Base-by-base conservation (phyloP, 2,113 vertebrate species). In the Bos indicus region DNA sequence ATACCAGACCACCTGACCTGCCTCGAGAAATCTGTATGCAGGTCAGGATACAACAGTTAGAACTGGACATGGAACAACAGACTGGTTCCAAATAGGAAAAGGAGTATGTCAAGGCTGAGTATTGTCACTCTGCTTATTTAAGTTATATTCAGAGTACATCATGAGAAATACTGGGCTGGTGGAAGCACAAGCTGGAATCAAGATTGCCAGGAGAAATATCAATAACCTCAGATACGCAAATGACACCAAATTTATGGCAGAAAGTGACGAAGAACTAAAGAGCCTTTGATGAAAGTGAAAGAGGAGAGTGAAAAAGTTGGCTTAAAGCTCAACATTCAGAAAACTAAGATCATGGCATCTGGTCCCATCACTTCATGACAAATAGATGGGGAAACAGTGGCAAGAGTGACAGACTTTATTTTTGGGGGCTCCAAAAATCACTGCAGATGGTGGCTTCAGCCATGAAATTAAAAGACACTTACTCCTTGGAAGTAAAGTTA, bases 261-360 rank as follows among this genome's bases (percentile, higher is more conserved):
- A 71, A 71, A 71, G 4, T 71, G 64, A 71, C 21, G 4, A 67
- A 19, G n/a, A 71, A 71, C 4, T 36, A 36, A 71, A 36, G 19
- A 71, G 4, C n/a, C n/a, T 36, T 36, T 2, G 9, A 71, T 36
- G 19, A 71, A 71, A 71, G n/a, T 71, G n/a, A 71, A 23, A 71
- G n/a, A 71, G 17, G 64, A 71, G 17, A 71, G n/a, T 71, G 9
- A 71, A 71, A 71, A 71, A 23, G 64, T 36, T 71, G n/a, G 0
- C 19, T 71, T 71, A 36, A 71, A 71, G 9, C 19, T 36, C 5
- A 71, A 23, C 64, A 21, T 71, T 21, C n/a, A 71, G 64, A 12
- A 36, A 21, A 36, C 4, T 1, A 21, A 71, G 17, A 36, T 12
- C 9, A 36, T 21, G 2, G 9, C n/a, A 71, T 6, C n/a, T 0